phyloP scores from a whole-genome alignment of 2,888 invertebrate species.

The Holacanthella duospinosa region DNA sequence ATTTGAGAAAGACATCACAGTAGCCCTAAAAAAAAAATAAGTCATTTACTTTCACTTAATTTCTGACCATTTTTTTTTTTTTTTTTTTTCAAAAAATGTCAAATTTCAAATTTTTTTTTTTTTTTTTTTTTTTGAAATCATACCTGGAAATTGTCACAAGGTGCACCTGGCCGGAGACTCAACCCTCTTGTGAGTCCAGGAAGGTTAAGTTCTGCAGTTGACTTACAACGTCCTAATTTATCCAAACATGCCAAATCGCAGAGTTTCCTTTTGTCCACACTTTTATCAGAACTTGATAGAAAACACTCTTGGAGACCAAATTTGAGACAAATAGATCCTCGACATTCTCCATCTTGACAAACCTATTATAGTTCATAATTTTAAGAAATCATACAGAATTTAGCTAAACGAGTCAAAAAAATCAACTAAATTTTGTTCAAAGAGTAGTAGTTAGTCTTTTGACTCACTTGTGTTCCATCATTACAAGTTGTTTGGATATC shows the following conservation, averaged over 20 bases:
- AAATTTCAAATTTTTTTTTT: neutral
- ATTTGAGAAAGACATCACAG: slow-evolving; percentile 98
- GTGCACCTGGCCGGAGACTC: slow-evolving; percentile 84
- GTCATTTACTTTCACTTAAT: too few species aligned
- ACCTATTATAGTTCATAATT: slow-evolving; percentile 48
- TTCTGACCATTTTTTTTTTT: too few species aligned
- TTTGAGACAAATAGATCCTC: slow-evolving; percentile 86
- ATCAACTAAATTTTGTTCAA: neutral
- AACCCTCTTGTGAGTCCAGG: slow-evolving; percentile 68
- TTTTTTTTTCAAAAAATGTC: neutral
- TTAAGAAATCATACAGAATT: neutral
- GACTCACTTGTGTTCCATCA: slow-evolving; percentile 62
- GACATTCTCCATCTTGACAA: slow-evolving; percentile 81
- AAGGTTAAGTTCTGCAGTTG: slow-evolving; percentile 70
- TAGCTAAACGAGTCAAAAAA: neutral
- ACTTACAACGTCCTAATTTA: slow-evolving; percentile 59
- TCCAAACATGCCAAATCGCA: slow-evolving; percentile 97
- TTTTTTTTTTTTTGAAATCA: slow-evolving; percentile 15
- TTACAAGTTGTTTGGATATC: slow-evolving; percentile 90
- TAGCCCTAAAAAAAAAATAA: slow-evolving; percentile 59
- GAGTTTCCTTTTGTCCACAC: slow-evolving; percentile 69
- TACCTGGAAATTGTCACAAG: slow-evolving; percentile 96
- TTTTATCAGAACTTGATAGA: slow-evolving; percentile 66
- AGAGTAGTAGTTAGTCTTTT: neutral
- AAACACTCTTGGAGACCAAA: slow-evolving; percentile 94